A percentile compares a stretch with the other conserved stretches of the same genome.
These are phyloP conservation scores for human (Homo sapiens) DNA, from an alignment of 2,113 vertebrate genomes.

Conservation along the genomic window DNA sequence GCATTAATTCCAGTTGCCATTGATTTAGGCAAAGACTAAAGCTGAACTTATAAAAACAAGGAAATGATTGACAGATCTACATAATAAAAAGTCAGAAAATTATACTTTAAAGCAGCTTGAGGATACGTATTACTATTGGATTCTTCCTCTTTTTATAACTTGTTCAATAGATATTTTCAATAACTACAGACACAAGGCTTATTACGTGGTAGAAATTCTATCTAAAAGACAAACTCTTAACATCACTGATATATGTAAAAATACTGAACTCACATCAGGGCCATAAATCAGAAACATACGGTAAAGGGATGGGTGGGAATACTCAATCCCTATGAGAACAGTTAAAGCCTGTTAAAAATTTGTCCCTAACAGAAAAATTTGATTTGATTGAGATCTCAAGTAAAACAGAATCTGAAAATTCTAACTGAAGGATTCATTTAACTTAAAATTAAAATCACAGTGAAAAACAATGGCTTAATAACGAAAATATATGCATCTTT, in stretches of 20 bases:
- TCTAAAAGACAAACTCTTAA: neutral
- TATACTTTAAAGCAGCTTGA: neutral
- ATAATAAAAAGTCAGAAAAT: slow-evolving; percentile 17
- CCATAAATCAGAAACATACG: neutral
- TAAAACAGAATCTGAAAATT: slow-evolving; percentile 19
- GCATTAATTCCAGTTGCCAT: neutral
- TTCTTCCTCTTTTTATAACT: neutral
- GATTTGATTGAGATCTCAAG: neutral
- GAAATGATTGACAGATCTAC: neutral
- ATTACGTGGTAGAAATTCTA: neutral
- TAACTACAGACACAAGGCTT: neutral
- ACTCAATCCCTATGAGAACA: neutral
- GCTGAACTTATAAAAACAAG: neutral
- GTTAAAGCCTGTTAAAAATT: neutral
- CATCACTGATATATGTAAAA: neutral
- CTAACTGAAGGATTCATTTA: slow-evolving; percentile 16
- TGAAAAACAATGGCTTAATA: neutral
- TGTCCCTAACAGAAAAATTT: neutral
- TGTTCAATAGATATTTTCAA: neutral
- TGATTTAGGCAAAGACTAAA: neutral
- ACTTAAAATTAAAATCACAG: slow-evolving; percentile 36
- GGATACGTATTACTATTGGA: neutral
- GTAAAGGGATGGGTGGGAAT: neutral
- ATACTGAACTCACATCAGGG: neutral
- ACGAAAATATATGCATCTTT: neutral